Evolutionary conservation across 2,797 vertebrate species (phyloP).

Genomic region (Sebastes aleutianus): DNA sequence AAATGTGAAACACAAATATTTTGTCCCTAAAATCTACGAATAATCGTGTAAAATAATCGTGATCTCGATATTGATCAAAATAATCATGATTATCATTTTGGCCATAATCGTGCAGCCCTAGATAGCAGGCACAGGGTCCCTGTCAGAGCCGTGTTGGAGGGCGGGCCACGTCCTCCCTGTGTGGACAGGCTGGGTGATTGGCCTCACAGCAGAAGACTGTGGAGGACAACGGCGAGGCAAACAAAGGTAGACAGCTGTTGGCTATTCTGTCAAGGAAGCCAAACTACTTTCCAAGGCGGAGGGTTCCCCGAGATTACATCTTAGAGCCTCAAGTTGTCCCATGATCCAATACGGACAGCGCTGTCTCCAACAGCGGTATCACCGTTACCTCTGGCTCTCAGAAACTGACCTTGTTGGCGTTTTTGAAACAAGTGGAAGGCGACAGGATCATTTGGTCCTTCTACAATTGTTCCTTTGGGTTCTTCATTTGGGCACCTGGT

Average conservation of each 20-base stretch:
- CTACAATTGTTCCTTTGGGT: neutral
- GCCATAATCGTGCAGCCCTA: no score
- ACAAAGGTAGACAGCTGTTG: conserved; percentile 27
- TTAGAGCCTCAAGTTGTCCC: conserved; percentile 14
- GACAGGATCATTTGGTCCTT: conserved; percentile 1
- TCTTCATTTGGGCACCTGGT: neutral
- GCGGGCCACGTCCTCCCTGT: neutral
- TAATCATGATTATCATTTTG: no score
- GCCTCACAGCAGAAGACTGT: conserved; percentile 2
- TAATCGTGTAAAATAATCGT: no score
- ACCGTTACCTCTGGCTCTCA: conserved; percentile 11
- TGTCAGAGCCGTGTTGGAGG: neutral
- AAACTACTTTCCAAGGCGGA: conserved; percentile 26
- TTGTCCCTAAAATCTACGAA: no score
- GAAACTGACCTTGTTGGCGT: conserved; percentile 12
- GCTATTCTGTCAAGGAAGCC: conserved; percentile 22
- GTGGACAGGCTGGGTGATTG: conserved; percentile 15
- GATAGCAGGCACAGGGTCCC: neutral
- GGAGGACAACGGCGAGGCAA: conserved; percentile 25
- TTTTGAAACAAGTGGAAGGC: neutral
- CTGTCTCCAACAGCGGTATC: conserved; percentile 6
- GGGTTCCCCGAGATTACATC: conserved; percentile 30
- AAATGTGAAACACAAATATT: no score
- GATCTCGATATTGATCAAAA: no score
- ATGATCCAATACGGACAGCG: conserved; percentile 11